Percentiles rank a stretch among this genome's conserved stretches.
These are phyloP conservation scores for Cristatella mucedo DNA, from an alignment of 2,888 invertebrate species.

Conservation along the genomic window DNA sequence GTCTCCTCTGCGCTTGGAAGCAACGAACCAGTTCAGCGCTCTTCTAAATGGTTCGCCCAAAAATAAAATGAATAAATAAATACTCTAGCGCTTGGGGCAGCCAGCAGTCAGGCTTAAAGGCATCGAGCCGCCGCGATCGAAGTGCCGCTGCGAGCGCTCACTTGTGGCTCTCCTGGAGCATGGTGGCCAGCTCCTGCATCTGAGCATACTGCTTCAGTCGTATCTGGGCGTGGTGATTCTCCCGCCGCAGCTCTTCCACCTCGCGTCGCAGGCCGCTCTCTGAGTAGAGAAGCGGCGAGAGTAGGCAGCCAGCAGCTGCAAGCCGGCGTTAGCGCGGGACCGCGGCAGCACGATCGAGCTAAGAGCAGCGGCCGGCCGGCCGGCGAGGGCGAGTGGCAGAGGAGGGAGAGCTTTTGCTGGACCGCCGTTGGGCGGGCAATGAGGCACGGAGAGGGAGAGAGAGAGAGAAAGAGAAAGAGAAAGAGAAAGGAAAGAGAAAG, in stretches of 20 bases:
- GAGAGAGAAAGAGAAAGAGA: neutral
- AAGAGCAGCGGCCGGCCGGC: too few relatives aligned
- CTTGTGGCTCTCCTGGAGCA: conserved; percentile 38
- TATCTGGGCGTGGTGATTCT: conserved; percentile 23
- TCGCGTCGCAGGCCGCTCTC: neutral
- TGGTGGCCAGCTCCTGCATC: conserved; percentile 29
- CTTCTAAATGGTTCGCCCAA: too few relatives aligned
- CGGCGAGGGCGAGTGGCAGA: neutral
- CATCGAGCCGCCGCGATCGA: too few relatives aligned
- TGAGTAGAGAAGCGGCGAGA: too few relatives aligned
- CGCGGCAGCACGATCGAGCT: neutral
- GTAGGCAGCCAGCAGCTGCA: neutral
- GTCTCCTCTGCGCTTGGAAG: too few relatives aligned
- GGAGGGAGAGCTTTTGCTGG: neutral
- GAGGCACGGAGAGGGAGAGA: too few relatives aligned
- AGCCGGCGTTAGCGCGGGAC: neutral
- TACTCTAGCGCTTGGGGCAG: too few relatives aligned
- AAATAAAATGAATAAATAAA: too few relatives aligned
- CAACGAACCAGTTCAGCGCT: too few relatives aligned
- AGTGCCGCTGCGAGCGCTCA: conserved; percentile 15
- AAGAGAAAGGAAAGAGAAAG: neutral
- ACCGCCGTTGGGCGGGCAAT: neutral
- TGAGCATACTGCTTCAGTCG: conserved; percentile 26
- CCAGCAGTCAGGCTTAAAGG: too few relatives aligned
- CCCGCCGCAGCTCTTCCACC: conserved; percentile 18